Evolutionary conservation across 2,888 invertebrate species (phyloP), one percentile per base, ranked within the genome.

Genomic region (Mesorhabditis sp.): DNA sequence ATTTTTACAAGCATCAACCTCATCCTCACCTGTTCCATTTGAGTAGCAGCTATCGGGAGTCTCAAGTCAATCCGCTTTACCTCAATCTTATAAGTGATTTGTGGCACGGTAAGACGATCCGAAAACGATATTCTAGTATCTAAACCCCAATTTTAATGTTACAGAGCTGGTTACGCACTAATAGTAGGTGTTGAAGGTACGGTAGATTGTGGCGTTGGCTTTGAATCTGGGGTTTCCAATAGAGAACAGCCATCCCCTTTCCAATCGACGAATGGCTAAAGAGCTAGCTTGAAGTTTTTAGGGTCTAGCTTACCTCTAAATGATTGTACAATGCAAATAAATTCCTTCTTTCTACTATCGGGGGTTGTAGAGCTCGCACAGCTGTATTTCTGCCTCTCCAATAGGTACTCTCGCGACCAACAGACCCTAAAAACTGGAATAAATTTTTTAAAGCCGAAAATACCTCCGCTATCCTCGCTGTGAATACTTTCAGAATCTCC

Each of bases 281-380:
- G 41, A 41, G 10, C 43, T 67, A 61, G 28, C 45, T 62, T 13
- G 61, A 62, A 62, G 43, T 10, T 28, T 67, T 62, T 13, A 62
- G 62, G 58, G n/a, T n/a, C 28, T 42, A 28, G 67, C 69, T 61
- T 13, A 74, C 74, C 4, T 67, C 45, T 6, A 80, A 68, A 15
- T 72, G 72, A 70, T 78, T 78, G 71, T 81, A 84, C 7, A 84
- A 72, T 1, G 79, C 77, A 72, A 84, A 85, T 67, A 84, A 68
- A 67, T 85, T 85, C 5, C 79, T 70, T 61, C 84, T 71, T 42
- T 83, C 82, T 5, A 84, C 80, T 28, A 83, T 79, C 5, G 84
- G 84, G 5, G 84, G 84, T 45, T 81, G 82, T 6, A 84, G 78
- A 6, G 80, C 80, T 13, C 78, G 65, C 4, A 81, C 83, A 3